These are phyloP conservation scores for Jaculus jaculus DNA, from an alignment of 2,113 vertebrate genomes.

Conservation along the genomic window DNA sequence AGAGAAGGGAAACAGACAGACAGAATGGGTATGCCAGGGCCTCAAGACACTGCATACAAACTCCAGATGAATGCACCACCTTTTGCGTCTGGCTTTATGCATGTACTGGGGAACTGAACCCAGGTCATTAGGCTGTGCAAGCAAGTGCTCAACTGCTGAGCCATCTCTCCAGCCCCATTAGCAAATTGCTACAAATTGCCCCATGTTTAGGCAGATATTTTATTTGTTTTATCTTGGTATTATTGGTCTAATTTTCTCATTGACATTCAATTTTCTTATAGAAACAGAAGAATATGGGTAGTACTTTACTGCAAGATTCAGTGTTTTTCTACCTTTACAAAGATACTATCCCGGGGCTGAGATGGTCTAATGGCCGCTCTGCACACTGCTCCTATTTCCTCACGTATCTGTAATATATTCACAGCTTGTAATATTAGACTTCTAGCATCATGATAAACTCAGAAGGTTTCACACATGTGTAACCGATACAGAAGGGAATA, in stretches of 20 bases:
- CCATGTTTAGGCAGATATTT: background rate
- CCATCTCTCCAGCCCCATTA: no score
- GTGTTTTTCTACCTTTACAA: constrained; percentile 60
- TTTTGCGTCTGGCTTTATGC: no score
- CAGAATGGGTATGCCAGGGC: no score
- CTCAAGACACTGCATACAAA: no score
- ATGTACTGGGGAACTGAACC: no score
- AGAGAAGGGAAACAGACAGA: no score
- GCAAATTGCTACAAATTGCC: background rate
- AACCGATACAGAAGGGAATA: constrained; percentile 80
- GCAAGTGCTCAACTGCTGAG: no score
- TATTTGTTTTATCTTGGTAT: background rate
- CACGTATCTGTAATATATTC: constrained; percentile 79
- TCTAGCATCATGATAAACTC: constrained; percentile 75
- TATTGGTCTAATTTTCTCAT: background rate
- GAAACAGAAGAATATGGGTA: constrained; percentile 53
- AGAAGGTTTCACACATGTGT: constrained; percentile 76
- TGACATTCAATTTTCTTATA: background rate
- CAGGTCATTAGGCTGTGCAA: no score
- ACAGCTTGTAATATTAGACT: constrained; percentile 78
- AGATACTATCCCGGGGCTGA: constrained; percentile 63
- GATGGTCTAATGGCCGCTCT: constrained; percentile 56
- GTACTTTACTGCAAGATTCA: constrained; percentile 45
- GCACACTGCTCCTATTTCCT: constrained; percentile 75
- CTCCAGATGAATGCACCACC: no score